Conservation (phyloP, 2,113 vertebrate species). For the Noturus placidus region DNA sequence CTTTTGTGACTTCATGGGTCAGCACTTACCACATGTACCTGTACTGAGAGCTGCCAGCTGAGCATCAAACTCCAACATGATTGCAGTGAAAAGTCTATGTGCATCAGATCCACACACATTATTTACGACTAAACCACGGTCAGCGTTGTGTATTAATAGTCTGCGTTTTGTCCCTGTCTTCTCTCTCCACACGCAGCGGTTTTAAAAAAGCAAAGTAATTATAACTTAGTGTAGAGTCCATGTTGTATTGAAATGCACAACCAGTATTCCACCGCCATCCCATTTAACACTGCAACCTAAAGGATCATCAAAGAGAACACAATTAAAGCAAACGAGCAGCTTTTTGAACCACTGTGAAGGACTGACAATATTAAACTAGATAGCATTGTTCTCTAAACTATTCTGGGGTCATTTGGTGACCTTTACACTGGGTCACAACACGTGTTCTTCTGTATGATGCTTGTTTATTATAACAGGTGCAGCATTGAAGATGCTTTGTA, state of each 20-base stretch:
- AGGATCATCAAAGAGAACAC: neutral
- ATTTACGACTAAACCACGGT: neutral
- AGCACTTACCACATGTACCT: conserved; percentile 87
- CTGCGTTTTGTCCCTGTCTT: neutral
- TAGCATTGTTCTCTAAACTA: neutral
- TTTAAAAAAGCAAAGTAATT: neutral
- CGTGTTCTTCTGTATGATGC: neutral
- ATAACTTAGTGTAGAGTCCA: neutral
- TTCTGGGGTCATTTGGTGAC: neutral
- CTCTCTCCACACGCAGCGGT: neutral
- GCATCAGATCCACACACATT: neutral
- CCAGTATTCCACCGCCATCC: neutral
- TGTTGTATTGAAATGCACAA: too few relatives aligned
- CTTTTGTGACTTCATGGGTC: conserved; percentile 89
- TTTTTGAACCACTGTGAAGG: neutral
- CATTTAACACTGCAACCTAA: neutral
- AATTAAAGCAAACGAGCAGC: neutral
- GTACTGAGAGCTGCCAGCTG: conserved; percentile 71
- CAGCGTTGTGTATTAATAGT: neutral
- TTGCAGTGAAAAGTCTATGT: neutral
- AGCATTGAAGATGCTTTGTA: neutral
- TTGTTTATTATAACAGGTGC: neutral
- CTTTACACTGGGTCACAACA: neutral
- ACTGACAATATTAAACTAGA: neutral
- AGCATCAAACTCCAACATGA: neutral